Percentiles rank a stretch among this genome's conserved stretches.
Evolutionary conservation across 2,797 vertebrate species (phyloP).

Genomic region (Parotocinclus haroldoi): DNA sequence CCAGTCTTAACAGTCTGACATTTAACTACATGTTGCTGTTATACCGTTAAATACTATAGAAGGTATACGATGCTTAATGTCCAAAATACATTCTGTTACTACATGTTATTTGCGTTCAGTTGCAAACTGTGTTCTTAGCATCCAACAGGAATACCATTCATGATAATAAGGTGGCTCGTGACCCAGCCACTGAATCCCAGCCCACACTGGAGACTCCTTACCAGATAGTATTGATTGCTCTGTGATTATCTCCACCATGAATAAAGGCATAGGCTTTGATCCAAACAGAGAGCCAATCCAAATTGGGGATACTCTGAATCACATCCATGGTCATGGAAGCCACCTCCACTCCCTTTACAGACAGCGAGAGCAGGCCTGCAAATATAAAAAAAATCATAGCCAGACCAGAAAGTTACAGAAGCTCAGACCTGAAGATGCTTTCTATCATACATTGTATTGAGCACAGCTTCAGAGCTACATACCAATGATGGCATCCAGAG

Average conservation of each 20-base stretch:
- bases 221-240: slow-evolving; percentile 98
- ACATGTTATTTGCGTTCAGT: background rate
- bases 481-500: slow-evolving; percentile 96
- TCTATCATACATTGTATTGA: too few relatives aligned
- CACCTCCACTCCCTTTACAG: slow-evolving; percentile 96
- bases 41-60: too few relatives aligned
- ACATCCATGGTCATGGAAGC: slow-evolving; percentile 97
- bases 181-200: background rate
- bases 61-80: too few relatives aligned
- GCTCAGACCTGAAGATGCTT: too few relatives aligned
- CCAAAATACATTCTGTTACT: too few relatives aligned
- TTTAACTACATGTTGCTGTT: too few relatives aligned
- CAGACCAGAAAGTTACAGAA: too few relatives aligned
- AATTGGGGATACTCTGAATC: slow-evolving; percentile 93
- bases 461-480: slow-evolving; percentile 19
- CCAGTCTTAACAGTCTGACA: too few relatives aligned
- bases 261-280: slow-evolving; percentile 97
- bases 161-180: too few relatives aligned
- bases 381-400: background rate
- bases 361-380: slow-evolving; percentile 90
- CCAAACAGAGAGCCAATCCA: slow-evolving; percentile 98
- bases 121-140: too few relatives aligned
- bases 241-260: slow-evolving; percentile 91
- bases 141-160: too few relatives aligned
- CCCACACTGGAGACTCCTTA: slow-evolving; percentile 59